Conservation (phyloP, 23 tunicate genomes). For the Oikopleura dioica region DNA sequence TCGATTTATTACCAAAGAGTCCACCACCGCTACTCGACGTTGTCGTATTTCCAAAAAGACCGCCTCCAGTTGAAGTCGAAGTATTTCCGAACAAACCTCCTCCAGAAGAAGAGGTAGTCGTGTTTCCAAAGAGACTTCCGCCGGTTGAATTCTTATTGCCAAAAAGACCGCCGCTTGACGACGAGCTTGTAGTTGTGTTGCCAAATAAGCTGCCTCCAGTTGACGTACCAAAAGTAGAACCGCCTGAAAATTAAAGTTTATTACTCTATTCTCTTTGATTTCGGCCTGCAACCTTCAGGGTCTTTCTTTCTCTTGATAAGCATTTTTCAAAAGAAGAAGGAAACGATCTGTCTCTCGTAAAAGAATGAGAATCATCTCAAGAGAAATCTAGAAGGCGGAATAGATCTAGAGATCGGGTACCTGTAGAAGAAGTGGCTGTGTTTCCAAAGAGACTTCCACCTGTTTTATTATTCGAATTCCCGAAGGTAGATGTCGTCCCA, state of each 20-base stretch:
- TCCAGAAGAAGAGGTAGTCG: background rate
- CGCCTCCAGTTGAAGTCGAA: background rate
- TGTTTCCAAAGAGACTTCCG: conserved; percentile 7
- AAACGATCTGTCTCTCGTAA: no score
- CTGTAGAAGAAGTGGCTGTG: background rate
- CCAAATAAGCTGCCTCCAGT: background rate
- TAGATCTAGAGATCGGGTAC: no score
- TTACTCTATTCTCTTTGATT: no score
- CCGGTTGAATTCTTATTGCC: conserved; percentile 1
- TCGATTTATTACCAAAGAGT: background rate
- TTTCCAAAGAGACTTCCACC: conserved; percentile 10
- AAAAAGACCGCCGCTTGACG: no score
- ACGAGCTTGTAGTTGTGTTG: background rate
- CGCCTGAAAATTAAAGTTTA: no score
- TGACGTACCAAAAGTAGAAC: background rate
- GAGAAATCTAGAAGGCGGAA: no score
- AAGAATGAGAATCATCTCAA: no score
- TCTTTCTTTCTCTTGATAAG: no score
- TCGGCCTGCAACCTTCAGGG: no score
- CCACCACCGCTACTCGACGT: background rate
- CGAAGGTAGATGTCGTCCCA: background rate
- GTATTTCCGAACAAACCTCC: background rate
- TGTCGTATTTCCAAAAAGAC: background rate
- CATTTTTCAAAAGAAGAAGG: no score
- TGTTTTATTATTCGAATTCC: background rate